A percentile compares a stretch with the other conserved stretches of the same genome.
Evolutionary conservation across 2,113 vertebrate species (phyloP).

Genomic region (Saimiri boliviensis): DNA sequence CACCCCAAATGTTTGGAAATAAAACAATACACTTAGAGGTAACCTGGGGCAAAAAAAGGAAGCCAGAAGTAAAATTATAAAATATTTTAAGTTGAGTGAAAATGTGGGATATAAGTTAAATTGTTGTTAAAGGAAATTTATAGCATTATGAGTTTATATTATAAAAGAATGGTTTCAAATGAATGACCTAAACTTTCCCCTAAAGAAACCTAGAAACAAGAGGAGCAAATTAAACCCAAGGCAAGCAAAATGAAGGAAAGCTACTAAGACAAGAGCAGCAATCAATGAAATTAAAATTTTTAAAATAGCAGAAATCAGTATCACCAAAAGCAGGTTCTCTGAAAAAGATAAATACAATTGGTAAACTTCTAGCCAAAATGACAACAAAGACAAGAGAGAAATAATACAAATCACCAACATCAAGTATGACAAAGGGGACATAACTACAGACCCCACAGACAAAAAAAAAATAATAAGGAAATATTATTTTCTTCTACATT

Average conservation of each 20-base stretch:
- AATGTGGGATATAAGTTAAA: neutral
- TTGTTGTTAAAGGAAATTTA: neutral
- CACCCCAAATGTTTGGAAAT: neutral
- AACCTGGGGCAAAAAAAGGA: neutral
- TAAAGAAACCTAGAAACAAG: conserved; percentile 29
- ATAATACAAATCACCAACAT: neutral
- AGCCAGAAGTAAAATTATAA: conserved; percentile 12
- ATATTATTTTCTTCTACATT: neutral
- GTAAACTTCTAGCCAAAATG: neutral
- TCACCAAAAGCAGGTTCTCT: neutral
- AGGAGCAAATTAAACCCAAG: conserved; percentile 4
- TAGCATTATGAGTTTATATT: neutral
- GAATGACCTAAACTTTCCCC: neutral
- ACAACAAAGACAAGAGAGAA: neutral
- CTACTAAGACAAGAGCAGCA: neutral
- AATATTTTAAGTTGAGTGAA: conserved; percentile 5
- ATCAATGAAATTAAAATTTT: conserved; percentile 20
- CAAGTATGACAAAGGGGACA: neutral
- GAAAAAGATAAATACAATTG: neutral
- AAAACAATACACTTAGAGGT: neutral
- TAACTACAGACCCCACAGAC: neutral
- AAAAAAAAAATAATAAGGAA: neutral
- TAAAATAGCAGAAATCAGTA: neutral
- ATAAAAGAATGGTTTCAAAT: neutral
- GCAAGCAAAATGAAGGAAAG: conserved; percentile 30